Evolutionary conservation across 2,113 vertebrate genomes (phyloP).

Genomic region (Leucopsar rothschildi): DNA sequence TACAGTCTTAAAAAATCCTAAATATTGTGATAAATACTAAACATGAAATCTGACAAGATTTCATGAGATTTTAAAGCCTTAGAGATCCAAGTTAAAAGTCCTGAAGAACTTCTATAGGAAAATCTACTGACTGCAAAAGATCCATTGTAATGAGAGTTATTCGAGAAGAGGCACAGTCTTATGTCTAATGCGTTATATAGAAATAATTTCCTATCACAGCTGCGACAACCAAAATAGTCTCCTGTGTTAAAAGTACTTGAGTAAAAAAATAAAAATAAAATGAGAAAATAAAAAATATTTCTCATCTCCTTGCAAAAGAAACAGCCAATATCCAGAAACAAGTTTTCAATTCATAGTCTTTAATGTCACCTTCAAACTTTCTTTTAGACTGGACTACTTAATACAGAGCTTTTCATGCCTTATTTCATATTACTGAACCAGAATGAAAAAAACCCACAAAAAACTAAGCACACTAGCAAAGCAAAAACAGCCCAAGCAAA

Average conservation of each 20-base stretch:
- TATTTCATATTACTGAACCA: background rate
- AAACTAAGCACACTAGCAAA: background rate
- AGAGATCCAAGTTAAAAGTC: background rate
- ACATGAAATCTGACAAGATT: background rate
- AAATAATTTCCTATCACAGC: background rate
- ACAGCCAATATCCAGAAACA: background rate
- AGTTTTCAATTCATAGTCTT: background rate
- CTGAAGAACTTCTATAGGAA: background rate
- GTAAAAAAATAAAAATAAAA: background rate
- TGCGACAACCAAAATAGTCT: background rate
- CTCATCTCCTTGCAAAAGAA: background rate
- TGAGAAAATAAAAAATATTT: background rate
- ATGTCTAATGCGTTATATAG: background rate
- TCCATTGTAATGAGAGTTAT: background rate
- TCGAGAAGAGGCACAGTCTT: background rate
- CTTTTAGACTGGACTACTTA: background rate
- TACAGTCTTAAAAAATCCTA: background rate
- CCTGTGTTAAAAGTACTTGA: background rate
- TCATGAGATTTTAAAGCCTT: background rate
- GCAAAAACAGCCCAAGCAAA: background rate
- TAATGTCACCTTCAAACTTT: background rate
- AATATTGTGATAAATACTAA: background rate
- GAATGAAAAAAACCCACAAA: background rate
- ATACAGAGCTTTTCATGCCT: background rate
- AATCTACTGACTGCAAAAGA: background rate